phyloP scores from a whole-genome alignment of 2,113 vertebrate species.

The Enhydra lutris region DNA sequence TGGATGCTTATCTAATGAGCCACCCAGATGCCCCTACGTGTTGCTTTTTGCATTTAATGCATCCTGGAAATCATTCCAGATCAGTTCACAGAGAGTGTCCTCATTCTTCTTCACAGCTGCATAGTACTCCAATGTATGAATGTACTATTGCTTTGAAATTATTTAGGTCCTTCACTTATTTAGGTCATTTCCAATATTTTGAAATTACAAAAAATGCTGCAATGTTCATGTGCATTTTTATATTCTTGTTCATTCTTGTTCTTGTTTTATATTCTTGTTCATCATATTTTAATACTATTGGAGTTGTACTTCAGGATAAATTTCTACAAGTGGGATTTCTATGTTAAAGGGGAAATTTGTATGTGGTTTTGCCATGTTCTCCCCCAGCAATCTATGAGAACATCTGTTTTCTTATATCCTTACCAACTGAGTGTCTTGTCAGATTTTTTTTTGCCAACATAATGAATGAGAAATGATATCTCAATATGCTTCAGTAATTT shows the following conservation, averaged over 20 bases:
- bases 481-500: not conserved
- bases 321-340: not conserved
- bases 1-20: not conserved
- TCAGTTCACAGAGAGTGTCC: not conserved
- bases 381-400: not conserved
- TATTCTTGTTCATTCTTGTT: not conserved
- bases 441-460: not conserved
- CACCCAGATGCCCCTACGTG: not conserved
- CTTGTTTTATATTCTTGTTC: not conserved
- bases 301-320: not conserved
- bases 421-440: not conserved
- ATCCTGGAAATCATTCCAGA: not conserved
- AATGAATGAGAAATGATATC: not conserved
- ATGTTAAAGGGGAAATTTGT: not conserved
- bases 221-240: not conserved
- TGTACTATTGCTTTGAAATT: not conserved
- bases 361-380: not conserved
- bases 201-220: not conserved
- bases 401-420: not conserved
- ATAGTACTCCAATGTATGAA: not conserved
- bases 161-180: not conserved
- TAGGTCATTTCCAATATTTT: not conserved
- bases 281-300: not conserved
- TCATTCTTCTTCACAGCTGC: not conserved
- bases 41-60: not conserved